Conservation (phyloP, 2,113 vertebrate genomes). For the Catagonus wagneri region DNA sequence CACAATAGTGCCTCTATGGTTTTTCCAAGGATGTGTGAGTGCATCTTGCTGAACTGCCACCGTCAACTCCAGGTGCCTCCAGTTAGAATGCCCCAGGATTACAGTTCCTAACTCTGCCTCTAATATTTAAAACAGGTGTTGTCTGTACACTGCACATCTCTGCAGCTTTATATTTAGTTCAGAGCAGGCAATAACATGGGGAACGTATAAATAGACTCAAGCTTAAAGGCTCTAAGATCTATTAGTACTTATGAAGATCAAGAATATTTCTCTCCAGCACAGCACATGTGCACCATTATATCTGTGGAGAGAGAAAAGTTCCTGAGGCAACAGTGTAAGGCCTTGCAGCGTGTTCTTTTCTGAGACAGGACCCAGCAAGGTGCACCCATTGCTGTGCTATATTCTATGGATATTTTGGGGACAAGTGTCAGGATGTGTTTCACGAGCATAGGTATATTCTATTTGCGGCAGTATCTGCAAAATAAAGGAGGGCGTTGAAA, state of each 20-base stretch:
- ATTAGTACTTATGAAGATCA: slow-evolving; percentile 22
- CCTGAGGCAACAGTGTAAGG: slow-evolving; percentile 11
- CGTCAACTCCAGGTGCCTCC: slow-evolving; percentile 33
- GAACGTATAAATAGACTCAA: slow-evolving; percentile 59
- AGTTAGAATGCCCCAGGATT: slow-evolving; percentile 21
- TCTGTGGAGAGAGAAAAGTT: not conserved
- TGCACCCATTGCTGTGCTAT: not conserved
- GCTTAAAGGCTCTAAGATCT: slow-evolving; percentile 25
- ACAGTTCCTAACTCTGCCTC: not conserved
- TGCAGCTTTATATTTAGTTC: slow-evolving; percentile 35
- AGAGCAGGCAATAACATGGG: not conserved
- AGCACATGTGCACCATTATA: slow-evolving; percentile 18
- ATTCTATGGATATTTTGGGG: slow-evolving; percentile 52
- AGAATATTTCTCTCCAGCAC: slow-evolving; percentile 58
- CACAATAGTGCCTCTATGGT: not conserved
- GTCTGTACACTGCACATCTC: not conserved
- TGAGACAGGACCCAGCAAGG: slow-evolving; percentile 23
- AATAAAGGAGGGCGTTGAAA: not conserved
- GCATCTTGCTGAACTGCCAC: not conserved
- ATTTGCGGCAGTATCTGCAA: slow-evolving; percentile 9
- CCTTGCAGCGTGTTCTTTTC: not conserved
- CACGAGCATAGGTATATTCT: slow-evolving; percentile 62
- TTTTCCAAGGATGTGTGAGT: not conserved
- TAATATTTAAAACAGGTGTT: slow-evolving; percentile 68
- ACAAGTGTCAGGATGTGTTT: slow-evolving; percentile 65